phyloP scores from a whole-genome alignment of 2,797 vertebrate species.

The Ficedula albicollis region DNA sequence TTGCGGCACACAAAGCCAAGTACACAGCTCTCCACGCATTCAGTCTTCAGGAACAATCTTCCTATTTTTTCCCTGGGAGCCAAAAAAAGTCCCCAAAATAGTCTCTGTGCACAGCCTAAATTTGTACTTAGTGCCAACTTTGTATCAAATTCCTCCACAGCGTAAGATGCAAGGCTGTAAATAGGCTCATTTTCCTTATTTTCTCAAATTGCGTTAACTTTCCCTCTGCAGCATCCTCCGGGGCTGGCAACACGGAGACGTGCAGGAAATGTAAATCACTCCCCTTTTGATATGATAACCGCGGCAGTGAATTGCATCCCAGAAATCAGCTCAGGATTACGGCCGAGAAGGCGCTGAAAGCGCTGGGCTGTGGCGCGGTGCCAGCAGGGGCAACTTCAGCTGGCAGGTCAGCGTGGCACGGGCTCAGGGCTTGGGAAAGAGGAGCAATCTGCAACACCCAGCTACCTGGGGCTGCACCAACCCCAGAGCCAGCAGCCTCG shows the following conservation, averaged over 20 bases:
- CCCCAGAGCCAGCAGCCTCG: conserved; percentile 2
- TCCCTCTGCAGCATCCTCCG: conserved; percentile 43
- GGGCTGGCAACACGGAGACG: conserved; percentile 25
- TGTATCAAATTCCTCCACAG: conserved; percentile 36
- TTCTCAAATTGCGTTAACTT: conserved; percentile 63
- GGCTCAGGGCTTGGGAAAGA: neutral
- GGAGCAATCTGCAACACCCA: neutral
- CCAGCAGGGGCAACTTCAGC: conserved; percentile 52
- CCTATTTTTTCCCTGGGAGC: conserved; percentile 30
- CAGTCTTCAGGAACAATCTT: conserved; percentile 35
- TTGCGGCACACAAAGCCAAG: neutral
- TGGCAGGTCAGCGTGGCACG: neutral
- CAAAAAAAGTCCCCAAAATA: conserved; percentile 19
- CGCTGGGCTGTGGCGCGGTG: neutral
- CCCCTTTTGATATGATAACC: conserved; percentile 64
- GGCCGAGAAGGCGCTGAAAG: conserved; percentile 43
- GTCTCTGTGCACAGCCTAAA: conserved; percentile 7
- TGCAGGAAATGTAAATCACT: conserved; percentile 66
- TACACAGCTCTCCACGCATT: neutral
- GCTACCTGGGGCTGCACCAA: neutral
- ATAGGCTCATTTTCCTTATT: conserved; percentile 59
- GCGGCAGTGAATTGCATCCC: conserved; percentile 47
- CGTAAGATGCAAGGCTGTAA: conserved; percentile 9
- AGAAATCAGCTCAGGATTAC: conserved; percentile 62
- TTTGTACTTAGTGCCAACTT: conserved; percentile 37